A percentile compares a stretch with the other conserved stretches of the same genome.
Conservation (phyloP, 2,888 invertebrate genomes). For the Lasius platythorax region DNA sequence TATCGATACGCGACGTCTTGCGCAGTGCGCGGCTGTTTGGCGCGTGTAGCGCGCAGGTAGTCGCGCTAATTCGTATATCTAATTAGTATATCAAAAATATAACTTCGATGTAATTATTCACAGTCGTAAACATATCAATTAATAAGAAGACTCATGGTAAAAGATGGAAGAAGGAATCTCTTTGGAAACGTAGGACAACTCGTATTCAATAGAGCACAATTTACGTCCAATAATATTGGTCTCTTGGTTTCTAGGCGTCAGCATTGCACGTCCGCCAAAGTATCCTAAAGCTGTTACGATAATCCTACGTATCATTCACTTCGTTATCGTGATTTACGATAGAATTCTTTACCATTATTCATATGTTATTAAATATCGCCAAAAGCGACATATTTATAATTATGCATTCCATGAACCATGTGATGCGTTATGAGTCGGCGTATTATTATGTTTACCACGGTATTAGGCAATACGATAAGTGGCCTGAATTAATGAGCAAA, state of each 20-base stretch:
- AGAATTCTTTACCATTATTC: constrained; percentile 72
- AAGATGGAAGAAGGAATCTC: constrained; percentile 72
- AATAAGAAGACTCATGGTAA: neutral
- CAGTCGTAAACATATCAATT: neutral
- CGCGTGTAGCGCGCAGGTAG: too few relatives aligned
- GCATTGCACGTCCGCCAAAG: constrained; percentile 71
- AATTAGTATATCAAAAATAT: neutral
- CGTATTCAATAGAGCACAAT: constrained; percentile 64
- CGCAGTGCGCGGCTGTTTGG: too few relatives aligned
- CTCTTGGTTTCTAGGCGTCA: constrained; percentile 78
- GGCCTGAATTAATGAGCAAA: constrained; percentile 75
- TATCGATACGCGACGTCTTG: too few relatives aligned
- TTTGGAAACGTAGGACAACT: constrained; percentile 65
- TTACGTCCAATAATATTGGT: constrained; percentile 74
- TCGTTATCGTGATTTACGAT: constrained; percentile 78
- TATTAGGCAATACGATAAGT: constrained; percentile 75
- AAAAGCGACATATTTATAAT: constrained; percentile 79
- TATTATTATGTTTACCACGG: constrained; percentile 79
- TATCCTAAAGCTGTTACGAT: constrained; percentile 70
- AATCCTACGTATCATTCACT: constrained; percentile 73
- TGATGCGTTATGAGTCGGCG: constrained; percentile 74
- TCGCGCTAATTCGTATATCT: too few relatives aligned
- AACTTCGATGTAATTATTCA: neutral
- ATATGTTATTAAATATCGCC: constrained; percentile 65
- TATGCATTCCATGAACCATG: constrained; percentile 80